A percentile compares a stretch with the other conserved stretches of the same genome.
phyloP scores from a whole-genome alignment of 1,140 invertebrate species.

The Halesus radiatus region DNA sequence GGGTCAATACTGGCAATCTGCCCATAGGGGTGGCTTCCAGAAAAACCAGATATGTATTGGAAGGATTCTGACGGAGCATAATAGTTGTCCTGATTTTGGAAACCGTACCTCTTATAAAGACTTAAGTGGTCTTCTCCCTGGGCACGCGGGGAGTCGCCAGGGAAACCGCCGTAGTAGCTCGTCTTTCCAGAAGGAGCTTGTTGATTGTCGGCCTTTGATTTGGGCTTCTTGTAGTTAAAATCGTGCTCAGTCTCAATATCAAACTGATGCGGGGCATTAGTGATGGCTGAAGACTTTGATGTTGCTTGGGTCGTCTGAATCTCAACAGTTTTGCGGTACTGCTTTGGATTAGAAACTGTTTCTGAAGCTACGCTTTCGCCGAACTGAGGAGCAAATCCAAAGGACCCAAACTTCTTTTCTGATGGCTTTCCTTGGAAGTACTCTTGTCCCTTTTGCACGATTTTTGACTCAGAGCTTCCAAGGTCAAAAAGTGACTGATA shows the following conservation, averaged over 20 bases:
- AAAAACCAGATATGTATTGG: slow-evolving; percentile 59
- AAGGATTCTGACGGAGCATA: slow-evolving; percentile 34
- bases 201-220: background rate
- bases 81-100: slow-evolving; percentile 40
- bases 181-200: slow-evolving; percentile 55
- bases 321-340: slow-evolving; percentile 57
- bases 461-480: slow-evolving; percentile 53
- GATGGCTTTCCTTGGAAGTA: slow-evolving; percentile 63
- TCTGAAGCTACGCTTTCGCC: slow-evolving; percentile 61
- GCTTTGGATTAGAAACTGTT: slow-evolving; percentile 47
- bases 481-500: slow-evolving; percentile 67
- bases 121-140: slow-evolving; percentile 46
- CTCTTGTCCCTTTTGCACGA: slow-evolving; percentile 66
- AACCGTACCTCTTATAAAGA: slow-evolving; percentile 55
- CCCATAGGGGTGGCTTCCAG: slow-evolving; percentile 64
- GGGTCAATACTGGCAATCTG: slow-evolving; percentile 64
- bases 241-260: slow-evolving; percentile 67
- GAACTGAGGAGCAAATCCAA: slow-evolving; percentile 67
- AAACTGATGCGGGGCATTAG: slow-evolving; percentile 63
- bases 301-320: slow-evolving; percentile 56
- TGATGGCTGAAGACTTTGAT: slow-evolving; percentile 60
- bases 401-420: slow-evolving; percentile 63
- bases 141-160: slow-evolving; percentile 11
- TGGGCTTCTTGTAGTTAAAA: slow-evolving; percentile 64
- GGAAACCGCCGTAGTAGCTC: slow-evolving; percentile 31